Evolutionary conservation across 2,113 vertebrate genomes (phyloP).

Genomic region (Chelonoidis abingdonii): DNA sequence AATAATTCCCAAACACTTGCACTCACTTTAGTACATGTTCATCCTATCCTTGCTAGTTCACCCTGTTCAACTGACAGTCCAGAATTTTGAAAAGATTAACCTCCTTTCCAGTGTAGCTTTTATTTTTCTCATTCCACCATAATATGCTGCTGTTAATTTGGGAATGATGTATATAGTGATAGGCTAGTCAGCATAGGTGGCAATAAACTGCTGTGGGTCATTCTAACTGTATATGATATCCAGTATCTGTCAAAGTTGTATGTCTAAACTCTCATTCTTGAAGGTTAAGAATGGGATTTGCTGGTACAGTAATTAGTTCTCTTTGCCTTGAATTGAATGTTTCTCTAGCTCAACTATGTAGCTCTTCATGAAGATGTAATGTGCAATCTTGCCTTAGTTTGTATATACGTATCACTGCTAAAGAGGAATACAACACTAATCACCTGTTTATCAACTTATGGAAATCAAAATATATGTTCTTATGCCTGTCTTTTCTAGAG

Average conservation of each 20-base stretch:
- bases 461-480: neutral
- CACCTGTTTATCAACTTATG: too few species aligned
- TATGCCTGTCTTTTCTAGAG: neutral
- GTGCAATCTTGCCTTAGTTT: too few species aligned
- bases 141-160: neutral
- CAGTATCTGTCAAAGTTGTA: neutral
- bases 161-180: neutral
- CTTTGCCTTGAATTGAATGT: neutral
- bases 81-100: rapidly evolving
- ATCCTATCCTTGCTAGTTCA: neutral
- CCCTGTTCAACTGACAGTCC: neutral
- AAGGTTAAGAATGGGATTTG: neutral
- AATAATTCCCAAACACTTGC: rapidly evolving
- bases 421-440: too few species aligned
- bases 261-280: neutral
- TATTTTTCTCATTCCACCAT: neutral
- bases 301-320: neutral
- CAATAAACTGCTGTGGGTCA: neutral
- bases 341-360: too few species aligned
- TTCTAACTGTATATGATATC: neutral
- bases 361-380: too few species aligned
- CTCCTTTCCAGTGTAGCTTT: neutral
- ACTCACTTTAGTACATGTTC: rapidly evolving
- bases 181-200: neutral
- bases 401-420: too few species aligned